phyloP scores from a whole-genome alignment of 2,888 invertebrate genomes.

The Lymantria monacha region DNA sequence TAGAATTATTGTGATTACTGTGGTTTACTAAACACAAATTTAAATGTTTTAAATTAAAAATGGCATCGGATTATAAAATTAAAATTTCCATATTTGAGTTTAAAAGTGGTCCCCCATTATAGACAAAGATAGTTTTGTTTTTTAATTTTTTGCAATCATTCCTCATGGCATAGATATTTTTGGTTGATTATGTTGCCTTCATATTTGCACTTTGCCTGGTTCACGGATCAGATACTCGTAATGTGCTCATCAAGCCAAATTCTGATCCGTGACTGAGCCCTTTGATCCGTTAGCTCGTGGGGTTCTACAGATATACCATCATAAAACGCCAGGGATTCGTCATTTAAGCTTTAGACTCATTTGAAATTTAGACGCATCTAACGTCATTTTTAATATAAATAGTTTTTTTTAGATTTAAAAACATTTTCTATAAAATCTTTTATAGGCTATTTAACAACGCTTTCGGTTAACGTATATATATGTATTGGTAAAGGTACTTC shows the following conservation, averaged over 20 bases:
- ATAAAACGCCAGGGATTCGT: constrained; percentile 50
- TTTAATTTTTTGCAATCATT: constrained; percentile 47
- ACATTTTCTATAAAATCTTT: constrained; percentile 25
- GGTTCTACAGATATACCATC: constrained; percentile 33
- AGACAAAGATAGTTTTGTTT: constrained; percentile 25
- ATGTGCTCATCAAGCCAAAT: background rate
- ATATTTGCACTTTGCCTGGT: constrained; percentile 55
- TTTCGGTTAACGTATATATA: constrained; percentile 25
- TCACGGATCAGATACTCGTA: constrained; percentile 8
- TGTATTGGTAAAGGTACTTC: constrained; percentile 19
- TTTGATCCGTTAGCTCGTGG: constrained; percentile 31
- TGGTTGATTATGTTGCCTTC: constrained; percentile 57
- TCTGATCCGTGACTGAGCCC: constrained; percentile 14
- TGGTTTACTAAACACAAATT: background rate
- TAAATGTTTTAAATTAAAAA: no score
- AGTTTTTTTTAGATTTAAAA: constrained; percentile 53
- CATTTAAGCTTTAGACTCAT: constrained; percentile 40
- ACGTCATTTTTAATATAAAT: constrained; percentile 30
- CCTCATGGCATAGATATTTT: constrained; percentile 37
- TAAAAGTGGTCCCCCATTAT: constrained; percentile 8
- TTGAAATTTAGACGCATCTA: constrained; percentile 37
- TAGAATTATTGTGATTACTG: background rate
- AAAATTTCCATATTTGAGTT: background rate
- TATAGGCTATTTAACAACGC: constrained; percentile 39
- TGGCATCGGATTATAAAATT: background rate